phyloP scores from a whole-genome alignment of 2,888 invertebrate species.

The Xanthorhoe spadicearia region DNA sequence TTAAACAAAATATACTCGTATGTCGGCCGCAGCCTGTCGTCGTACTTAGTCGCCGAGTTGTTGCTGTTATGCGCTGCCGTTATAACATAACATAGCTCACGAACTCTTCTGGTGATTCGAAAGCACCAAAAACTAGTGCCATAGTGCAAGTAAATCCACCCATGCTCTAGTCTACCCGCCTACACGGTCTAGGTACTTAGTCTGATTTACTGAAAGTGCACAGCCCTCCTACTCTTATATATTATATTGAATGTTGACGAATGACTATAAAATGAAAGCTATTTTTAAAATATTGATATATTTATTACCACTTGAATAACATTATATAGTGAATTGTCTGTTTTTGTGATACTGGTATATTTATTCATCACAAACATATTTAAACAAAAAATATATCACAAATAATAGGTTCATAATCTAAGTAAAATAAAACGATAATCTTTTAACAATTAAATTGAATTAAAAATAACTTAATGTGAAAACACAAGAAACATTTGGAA shows the following conservation, averaged over 20 bases:
- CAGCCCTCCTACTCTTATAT: slow-evolving; percentile 3
- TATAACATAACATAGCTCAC: no score
- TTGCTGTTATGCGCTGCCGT: no score
- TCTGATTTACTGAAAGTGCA: slow-evolving; percentile 18
- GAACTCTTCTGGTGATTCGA: not conserved
- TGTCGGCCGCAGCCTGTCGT: no score
- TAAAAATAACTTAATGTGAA: not conserved
- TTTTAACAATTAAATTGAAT: not conserved
- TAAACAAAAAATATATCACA: no score
- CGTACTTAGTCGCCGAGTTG: no score
- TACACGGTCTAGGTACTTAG: slow-evolving; percentile 12
- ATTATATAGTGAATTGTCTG: not conserved
- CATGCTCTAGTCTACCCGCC: slow-evolving; percentile 5
- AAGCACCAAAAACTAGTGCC: not conserved
- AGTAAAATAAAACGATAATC: no score
- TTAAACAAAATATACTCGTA: no score
- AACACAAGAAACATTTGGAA: not conserved
- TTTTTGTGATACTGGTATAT: not conserved
- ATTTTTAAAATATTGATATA: not conserved
- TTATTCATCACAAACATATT: not conserved
- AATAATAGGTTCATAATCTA: no score
- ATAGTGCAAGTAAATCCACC: not conserved
- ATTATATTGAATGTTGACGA: slow-evolving; percentile 1
- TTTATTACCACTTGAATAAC: not conserved
- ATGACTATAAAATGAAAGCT: slow-evolving; percentile 4